Conservation (phyloP, 2,888 invertebrate species). For the Cerastoderma edule region DNA sequence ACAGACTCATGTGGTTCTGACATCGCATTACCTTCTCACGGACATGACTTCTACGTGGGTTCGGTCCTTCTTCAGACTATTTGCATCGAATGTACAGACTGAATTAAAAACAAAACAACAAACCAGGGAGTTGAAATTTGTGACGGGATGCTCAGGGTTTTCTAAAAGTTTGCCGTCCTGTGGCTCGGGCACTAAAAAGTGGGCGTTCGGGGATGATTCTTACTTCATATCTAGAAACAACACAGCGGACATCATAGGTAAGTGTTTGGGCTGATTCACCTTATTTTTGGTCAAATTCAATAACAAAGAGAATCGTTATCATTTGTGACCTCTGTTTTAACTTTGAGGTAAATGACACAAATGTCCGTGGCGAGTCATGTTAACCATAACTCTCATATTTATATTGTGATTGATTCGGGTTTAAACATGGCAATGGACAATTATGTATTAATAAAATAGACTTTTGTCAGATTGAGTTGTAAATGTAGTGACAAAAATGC, state of each 20-base stretch:
- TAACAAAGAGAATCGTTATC: constrained; percentile 49
- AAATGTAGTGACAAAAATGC: no score
- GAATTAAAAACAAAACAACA: constrained; percentile 52
- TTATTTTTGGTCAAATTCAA: background rate
- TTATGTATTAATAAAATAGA: no score
- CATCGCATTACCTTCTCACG: background rate
- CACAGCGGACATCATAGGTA: constrained; percentile 96
- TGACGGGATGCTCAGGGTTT: constrained; percentile 94
- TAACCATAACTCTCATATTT: no score
- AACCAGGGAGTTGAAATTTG: constrained; percentile 86
- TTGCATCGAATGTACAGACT: constrained; percentile 53
- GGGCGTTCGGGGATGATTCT: constrained; percentile 98
- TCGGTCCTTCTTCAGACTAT: constrained; percentile 52
- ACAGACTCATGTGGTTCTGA: background rate
- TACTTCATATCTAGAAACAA: constrained; percentile 93
- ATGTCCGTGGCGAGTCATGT: no score
- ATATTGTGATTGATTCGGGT: no score
- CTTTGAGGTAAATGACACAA: no score
- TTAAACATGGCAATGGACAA: no score
- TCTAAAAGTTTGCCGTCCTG: constrained; percentile 88
- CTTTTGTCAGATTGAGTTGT: no score
- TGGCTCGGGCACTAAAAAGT: constrained; percentile 84
- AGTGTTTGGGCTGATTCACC: constrained; percentile 75
- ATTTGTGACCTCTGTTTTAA: constrained; percentile 41
- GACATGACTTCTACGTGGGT: constrained; percentile 34